A percentile compares a stretch with the other conserved stretches of the same genome.
These are phyloP conservation scores for Gambusia yucatana DNA, from an alignment of 2,797 vertebrate species.

Conservation along the genomic window DNA sequence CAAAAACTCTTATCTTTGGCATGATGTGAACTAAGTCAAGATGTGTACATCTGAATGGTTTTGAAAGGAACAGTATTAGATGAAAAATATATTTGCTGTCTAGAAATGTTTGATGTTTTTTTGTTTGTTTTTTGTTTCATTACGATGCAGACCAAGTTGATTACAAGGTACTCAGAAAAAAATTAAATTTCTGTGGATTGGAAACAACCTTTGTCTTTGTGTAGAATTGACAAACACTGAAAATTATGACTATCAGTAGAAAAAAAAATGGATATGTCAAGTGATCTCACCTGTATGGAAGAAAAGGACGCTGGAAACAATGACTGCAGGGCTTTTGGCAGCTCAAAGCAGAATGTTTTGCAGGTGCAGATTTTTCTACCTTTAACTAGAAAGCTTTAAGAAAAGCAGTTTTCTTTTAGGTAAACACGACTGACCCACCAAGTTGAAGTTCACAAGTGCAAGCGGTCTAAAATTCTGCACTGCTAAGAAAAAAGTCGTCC, in stretches of 20 bases:
- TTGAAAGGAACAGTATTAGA: neutral
- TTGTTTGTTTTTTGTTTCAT: conserved; percentile 53
- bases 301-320: conserved; percentile 81
- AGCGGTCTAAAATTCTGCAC: conserved; percentile 68
- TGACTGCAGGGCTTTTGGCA: conserved; percentile 79
- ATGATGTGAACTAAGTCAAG: neutral
- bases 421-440: conserved; percentile 72
- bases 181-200: conserved; percentile 79
- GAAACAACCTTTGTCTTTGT: conserved; percentile 81
- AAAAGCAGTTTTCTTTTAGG: conserved; percentile 80
- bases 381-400: conserved; percentile 80
- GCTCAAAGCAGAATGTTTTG: conserved; percentile 82
- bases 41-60: neutral
- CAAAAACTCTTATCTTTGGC: too few relatives aligned
- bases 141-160: conserved; percentile 80
- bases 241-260: conserved; percentile 82
- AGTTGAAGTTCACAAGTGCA: conserved; percentile 79
- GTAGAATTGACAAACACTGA: conserved; percentile 84
- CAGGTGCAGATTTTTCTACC: conserved; percentile 66
- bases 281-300: conserved; percentile 84
- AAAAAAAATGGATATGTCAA: conserved; percentile 83
- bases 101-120: conserved; percentile 21
- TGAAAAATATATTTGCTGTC: neutral
- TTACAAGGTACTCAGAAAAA: conserved; percentile 81
- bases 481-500: conserved; percentile 76